Base-by-base conservation (phyloP, 2,888 invertebrate genomes). In the Tenthredo scrophulariae region DNA sequence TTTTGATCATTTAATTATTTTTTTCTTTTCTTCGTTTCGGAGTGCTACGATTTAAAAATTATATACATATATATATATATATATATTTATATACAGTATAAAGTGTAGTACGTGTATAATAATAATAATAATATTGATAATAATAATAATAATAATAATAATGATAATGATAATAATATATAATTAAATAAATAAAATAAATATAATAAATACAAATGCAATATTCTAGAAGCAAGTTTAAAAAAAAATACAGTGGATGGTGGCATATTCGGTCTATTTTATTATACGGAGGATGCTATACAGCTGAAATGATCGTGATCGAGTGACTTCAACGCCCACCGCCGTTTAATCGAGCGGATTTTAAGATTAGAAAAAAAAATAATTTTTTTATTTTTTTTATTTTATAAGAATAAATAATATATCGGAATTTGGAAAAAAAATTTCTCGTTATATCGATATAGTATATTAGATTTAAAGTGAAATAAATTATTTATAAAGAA, bases 201-300 rank as follows among this genome's bases (percentile, higher is more conserved):
- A n/a, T 22, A 22, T 13, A 29, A 18, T 37, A 43, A 43, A 40
- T 22, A 74, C 74, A 74, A 84, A 91, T 91, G 91, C 90, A 83
- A 90, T 88, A 86, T 33, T 86, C 89, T 33, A 89, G 88, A 85
- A 87, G 89, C 87, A 91, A 89, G 84, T 89, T 89, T 87, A 90
- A 90, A 90, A 90, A 90, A 90, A 72, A 84, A 37, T 74, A 74
- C 43, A 43, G 74, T 43, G 74, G 67, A 18, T 67, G 67, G 67
- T 67, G 84, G 85, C 82, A 87, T 85, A 22, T 62, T 62, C 62
- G 22, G 22, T 62, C 26, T 62, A 2, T 62, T 26, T 26, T 26
- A 62, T 82, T 50, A 50, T 74, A 85, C 74, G 46, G 65, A 54
- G 82, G 80, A 54, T n/a, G 43, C 72, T 37, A 26, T 18, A 5